phyloP scores from a whole-genome alignment of 2,797 vertebrate genomes.

The Channallabes apus region DNA sequence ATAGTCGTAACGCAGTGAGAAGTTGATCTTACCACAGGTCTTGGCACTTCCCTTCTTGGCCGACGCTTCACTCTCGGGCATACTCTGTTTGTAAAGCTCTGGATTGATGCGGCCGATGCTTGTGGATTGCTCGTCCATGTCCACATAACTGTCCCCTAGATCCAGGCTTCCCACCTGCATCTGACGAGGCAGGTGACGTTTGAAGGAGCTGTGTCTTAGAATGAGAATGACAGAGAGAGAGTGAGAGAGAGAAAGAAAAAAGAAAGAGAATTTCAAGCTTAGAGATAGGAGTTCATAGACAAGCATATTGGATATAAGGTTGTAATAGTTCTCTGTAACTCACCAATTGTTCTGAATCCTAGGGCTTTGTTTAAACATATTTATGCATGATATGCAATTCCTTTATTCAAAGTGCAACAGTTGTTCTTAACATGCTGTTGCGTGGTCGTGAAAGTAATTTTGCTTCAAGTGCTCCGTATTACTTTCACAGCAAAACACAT shows the following conservation, averaged over 20 bases:
- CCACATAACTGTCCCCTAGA: constrained; percentile 81
- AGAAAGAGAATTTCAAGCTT: neutral
- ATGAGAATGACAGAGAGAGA: neutral
- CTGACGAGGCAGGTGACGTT: constrained; percentile 91
- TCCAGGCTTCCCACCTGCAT: constrained; percentile 95
- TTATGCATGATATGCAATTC: neutral
- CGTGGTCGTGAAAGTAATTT: constrained; percentile 10
- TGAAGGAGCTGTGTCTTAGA: constrained; percentile 93
- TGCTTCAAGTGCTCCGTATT: neutral
- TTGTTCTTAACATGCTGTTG: neutral
- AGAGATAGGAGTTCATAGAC: neutral
- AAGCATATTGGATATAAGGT: neutral
- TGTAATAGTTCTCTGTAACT: neutral
- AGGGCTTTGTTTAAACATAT: neutral
- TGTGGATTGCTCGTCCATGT: constrained; percentile 85
- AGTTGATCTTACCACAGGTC: constrained; percentile 94
- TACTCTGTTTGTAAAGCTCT: constrained; percentile 93
- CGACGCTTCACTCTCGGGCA: constrained; percentile 82
- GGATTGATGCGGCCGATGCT: constrained; percentile 96
- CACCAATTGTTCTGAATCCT: neutral
- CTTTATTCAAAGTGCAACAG: neutral
- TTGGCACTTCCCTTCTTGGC: constrained; percentile 83
- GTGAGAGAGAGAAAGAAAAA: neutral
- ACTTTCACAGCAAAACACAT: neutral
- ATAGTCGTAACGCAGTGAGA: constrained; percentile 94